Base-by-base conservation (phyloP, 2,888 invertebrate genomes). In the Corbicula japonica region DNA sequence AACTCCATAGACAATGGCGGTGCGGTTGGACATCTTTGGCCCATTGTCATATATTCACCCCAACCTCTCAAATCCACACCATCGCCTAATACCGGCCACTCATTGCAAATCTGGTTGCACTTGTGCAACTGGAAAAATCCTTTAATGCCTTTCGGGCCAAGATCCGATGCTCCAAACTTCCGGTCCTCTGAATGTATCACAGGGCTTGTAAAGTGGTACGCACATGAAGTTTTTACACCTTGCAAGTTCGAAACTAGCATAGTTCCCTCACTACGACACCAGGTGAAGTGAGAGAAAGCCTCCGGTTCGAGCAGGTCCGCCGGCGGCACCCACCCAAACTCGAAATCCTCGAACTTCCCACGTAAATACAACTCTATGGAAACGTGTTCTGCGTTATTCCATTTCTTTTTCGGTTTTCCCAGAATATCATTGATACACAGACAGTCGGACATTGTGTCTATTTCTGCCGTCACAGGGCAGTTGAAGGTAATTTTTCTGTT, bases 211-310 rank as follows among this genome's bases (percentile, higher is more conserved):
- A 89, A 69, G 10, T 83, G 83, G 72, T 85, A 88, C 2, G 62
- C 73, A n/a, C 76, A 60, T 15, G 76, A 26, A 8, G 79, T 68
- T 68, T 74, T 74, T 5, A 87, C 83, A 5, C 89, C 89, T 62
- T 89, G 88, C n/a, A 89, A 72, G 38, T 87, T 87, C 8, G 84
- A 83, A 5, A 88, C 80, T 6, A 89, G 70, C 23, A 85, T 48
- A 3, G 74, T 77, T 6, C 88, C 87, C n/a, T 86, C 80, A 18
- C 87, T 83, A 5, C 82, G 68, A 61, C 83, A 87, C 87, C 88
- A 89, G 0, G 87, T 85, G 50, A 85, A 89, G 63, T 89, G 89
- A 1, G 88, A 84, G 65, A 88, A 88, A 2, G 88, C 86, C 32
- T 87, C 84, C n/a, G 85, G 69, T 21, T 82, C 68, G 8, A 74